phyloP scores from a whole-genome alignment of 2,888 invertebrate species.

The Leistus spinibarbis region DNA sequence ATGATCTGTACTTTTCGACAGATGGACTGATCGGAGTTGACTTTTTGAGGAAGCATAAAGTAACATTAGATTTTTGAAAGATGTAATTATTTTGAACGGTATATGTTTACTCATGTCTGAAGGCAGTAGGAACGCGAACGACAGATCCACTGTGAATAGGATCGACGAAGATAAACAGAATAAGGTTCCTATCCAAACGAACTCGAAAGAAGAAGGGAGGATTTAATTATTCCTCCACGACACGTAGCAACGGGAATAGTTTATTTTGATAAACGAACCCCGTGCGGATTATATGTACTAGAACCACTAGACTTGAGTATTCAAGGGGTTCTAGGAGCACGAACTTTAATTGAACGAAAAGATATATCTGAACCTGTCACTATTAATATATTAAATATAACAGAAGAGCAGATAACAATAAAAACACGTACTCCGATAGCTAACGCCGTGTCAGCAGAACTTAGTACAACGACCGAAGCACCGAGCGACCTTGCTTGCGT shows the following conservation, averaged over 20 bases:
- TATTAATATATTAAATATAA: not conserved
- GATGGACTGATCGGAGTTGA: slow-evolving; percentile 17
- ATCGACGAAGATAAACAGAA: too few relatives aligned
- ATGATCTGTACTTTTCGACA: not conserved
- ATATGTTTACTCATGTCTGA: too few relatives aligned
- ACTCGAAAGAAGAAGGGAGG: too few relatives aligned
- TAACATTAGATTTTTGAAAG: not conserved
- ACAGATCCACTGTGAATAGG: too few relatives aligned
- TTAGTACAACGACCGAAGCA: not conserved
- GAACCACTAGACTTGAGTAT: not conserved
- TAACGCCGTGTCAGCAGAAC: not conserved
- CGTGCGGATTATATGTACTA: not conserved
- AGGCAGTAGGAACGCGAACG: too few relatives aligned
- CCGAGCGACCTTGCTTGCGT: not conserved
- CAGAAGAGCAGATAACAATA: not conserved
- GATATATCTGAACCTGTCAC: not conserved
- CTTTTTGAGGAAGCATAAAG: slow-evolving; percentile 11
- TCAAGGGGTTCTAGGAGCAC: not conserved
- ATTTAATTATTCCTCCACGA: not conserved
- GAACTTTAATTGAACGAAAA: not conserved
- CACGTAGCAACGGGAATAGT: not conserved
- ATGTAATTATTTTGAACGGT: not conserved
- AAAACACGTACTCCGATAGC: not conserved
- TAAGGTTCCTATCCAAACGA: too few relatives aligned
- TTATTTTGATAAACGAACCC: not conserved